Base-by-base conservation (phyloP, 2,797 vertebrate species). In the Phyllotis vaccarum region DNA sequence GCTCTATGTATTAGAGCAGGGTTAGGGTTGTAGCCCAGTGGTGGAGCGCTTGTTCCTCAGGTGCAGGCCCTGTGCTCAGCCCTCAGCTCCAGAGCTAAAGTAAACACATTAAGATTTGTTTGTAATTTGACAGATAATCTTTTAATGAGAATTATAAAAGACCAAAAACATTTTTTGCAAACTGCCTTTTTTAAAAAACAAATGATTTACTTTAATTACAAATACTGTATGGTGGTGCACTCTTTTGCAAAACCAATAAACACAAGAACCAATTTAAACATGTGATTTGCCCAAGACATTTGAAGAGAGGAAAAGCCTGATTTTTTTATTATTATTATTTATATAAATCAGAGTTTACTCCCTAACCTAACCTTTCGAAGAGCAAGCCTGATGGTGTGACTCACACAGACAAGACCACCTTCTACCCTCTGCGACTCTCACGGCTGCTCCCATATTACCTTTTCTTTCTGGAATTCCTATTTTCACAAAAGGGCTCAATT, bases 111-210 rank as follows among this genome's bases (percentile, higher is more conserved):
- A 96, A 97, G 95, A 97, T 54, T 97, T 97, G 97, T 97, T 95
- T 97, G 97, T 95, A 93, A 98, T 98, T 98, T 98, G 98, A 97
- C 98, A 99, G 98, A 95, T 98, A 98, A 98, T 98, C 95, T 98
- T 99, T 98, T 98, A 99, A 98, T 98, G 98, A 98, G 98, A 97
- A 98, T 98, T 98, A 98, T 95, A 98, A 99, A 98, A 98, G 97
- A 98, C 96, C 97, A 97, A 98, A 98, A 98, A 98, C 98, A 98
- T 98, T 90, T 98, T 98, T 97, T 98, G 95, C 97, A 97, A 98
- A 98, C 98, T 98, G 97, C 97, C 96, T 94, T 97, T 96, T 98
- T 98, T 95, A 97, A 98, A 98, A 98, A 98, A 98, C 98, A 98
- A 98, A 97, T 95, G 92, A 98, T 97, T 97, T 98, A 96, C 64